Base-by-base conservation (phyloP, 2,797 vertebrate species). In the Mallotus villosus region DNA sequence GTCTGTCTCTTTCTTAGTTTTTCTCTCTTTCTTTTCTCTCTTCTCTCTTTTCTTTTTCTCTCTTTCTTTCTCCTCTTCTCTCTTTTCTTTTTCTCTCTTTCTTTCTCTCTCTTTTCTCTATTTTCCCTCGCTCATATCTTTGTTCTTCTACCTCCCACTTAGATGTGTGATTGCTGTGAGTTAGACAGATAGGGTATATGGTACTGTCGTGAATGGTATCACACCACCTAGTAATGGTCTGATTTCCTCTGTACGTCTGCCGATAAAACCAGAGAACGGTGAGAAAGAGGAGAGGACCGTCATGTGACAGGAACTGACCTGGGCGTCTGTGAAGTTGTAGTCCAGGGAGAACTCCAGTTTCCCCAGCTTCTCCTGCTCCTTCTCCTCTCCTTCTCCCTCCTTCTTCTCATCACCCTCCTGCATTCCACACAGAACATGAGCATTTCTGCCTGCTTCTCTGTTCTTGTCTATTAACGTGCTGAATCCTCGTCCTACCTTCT, bases 341-440 rank as follows among this genome's bases (percentile, higher is more conserved):
- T 97, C 95, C 84, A 97, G 84, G 0, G 94, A 94, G 81, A 95
- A 97, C 87, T 96, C 94, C 83, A 97, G 89, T 8, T 90, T 95
- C 2, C 96, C 95, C 66, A 96, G 53, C 68, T 94, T 92, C 7
- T 94, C 94, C 74, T 95, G 93, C 11, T 94, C 93, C 37, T 93
- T 92, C 73, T 91, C 92, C 71, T 93, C 90, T 70, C 88, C 74
- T 64, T 88, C 51, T 49, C 84, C 75, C 27, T 90, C 90, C 63
- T 92, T 93, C 73, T 92, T 93, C 73, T 85, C 89, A 55, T 91
- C 91, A 0, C 91, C 91, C 32, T 92, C 92, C 91, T 93, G 53
- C 64, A 24, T 76, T 21, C 79, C 8, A 75, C 68, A 16, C 11
- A 63, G 57, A 66, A 80, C 27, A 55, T 57, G 22, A 57, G n/a